Evolutionary conservation across 2,797 vertebrate species (phyloP), one percentile per base, ranked within the genome.

Genomic region (Chaenodraco wilsoni): DNA sequence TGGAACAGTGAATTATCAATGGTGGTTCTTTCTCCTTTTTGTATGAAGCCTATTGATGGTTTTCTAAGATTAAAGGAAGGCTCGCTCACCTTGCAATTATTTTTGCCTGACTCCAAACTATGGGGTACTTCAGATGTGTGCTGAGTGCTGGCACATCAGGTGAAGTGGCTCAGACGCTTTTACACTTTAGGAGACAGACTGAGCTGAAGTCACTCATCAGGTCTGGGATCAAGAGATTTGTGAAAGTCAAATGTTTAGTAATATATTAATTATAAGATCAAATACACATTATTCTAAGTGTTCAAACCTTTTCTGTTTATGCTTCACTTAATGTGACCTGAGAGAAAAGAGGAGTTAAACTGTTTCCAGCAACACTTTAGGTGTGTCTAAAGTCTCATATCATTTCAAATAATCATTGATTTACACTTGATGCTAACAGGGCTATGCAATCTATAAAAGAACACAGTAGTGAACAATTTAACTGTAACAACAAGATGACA

Each of bases 141-240:
- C 60, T 14, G 60, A 77, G 59, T 61, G 60, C 71, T 68, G 65
- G 68, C 67, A 71, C 49, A 65, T 85, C 65, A 75, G 60, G 67
- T 54, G 56, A 63, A 67, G 56, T 81, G 71, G 67, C 65, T 75
- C 78, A 76, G 51, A 81, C 87, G 77, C 71, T 76, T 79, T 65
- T 40, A 70, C 81, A 82, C 73, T 68, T 83, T 3, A 84, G 72
- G 65, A 79, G 60, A 72, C 41, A 57, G 74, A 70, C 46, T 45
- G 78, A 55, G 57, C 65, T 67, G 61, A 68, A 82, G 43, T 69
- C 68, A 55, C 65, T 80, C 61, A 75, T 78, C 70, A 69, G 56
- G 64, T 52, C 58, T 33, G 15, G 11, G 50, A 81, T 63, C 6
- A 66, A 51, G 55, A 84, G 55, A 60, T 40, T 17, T 63, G 52